Evolutionary conservation across 2,888 invertebrate species (phyloP).

Genomic region (Drosophila nigritarsus): DNA sequence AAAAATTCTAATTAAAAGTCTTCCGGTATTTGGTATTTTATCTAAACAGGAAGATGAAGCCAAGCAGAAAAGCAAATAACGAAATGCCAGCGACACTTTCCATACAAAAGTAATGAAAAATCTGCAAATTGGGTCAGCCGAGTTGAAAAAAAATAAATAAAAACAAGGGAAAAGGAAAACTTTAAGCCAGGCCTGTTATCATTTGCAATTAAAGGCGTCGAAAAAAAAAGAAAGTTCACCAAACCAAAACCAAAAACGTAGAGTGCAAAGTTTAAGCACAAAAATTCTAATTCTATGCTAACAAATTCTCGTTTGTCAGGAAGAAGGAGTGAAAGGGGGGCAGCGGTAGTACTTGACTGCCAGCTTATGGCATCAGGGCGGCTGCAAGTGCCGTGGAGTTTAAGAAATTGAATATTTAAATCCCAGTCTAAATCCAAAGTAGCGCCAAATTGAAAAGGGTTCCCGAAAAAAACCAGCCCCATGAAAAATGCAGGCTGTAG

Average conservation of each 20-base stretch:
- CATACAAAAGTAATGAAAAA: conserved; percentile 65
- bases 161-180: conserved; percentile 7
- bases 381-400: conserved; percentile 52
- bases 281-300: conserved; percentile 36
- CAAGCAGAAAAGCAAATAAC: conserved; percentile 33
- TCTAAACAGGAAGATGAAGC: conserved; percentile 66
- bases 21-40: conserved; percentile 74
- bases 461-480: conserved; percentile 20
- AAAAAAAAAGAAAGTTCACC: conserved; percentile 23
- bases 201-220: conserved; percentile 75
- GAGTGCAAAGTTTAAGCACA: conserved; percentile 49
- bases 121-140: conserved; percentile 65
- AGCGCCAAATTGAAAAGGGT: conserved; percentile 68
- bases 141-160: conserved; percentile 50
- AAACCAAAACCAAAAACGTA: conserved; percentile 20
- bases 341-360: background rate
- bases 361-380: conserved; percentile 45
- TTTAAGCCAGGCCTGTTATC: conserved; percentile 63
- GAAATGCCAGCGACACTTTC: conserved; percentile 64
- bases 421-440: conserved; percentile 57
- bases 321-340: background rate
- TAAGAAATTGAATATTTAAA: conserved; percentile 74
- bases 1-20: conserved; percentile 78
- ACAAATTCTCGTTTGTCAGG: conserved; percentile 47
- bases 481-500: conserved; percentile 54